These are phyloP conservation scores for Scaeva pyrastri DNA, from an alignment of 2,888 invertebrate species.

Conservation along the genomic window DNA sequence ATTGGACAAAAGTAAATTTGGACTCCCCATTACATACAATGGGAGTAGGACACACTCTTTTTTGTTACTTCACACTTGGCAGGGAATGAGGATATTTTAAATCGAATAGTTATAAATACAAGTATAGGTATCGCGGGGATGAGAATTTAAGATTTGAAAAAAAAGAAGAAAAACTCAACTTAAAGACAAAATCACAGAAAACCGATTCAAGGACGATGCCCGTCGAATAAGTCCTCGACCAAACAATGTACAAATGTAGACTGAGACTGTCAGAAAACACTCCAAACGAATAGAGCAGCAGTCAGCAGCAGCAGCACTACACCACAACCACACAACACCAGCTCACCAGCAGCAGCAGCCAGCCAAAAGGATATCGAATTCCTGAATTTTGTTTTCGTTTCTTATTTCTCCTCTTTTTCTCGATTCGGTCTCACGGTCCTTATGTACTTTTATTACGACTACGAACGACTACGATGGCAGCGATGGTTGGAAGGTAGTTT, in stretches of 20 bases:
- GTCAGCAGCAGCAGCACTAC: background rate
- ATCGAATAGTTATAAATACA: constrained; percentile 33
- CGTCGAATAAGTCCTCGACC: constrained; percentile 50
- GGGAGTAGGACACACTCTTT: background rate
- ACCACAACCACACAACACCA: background rate
- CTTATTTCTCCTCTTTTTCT: constrained; percentile 53
- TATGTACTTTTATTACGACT: constrained; percentile 54
- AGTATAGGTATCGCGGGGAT: constrained; percentile 31
- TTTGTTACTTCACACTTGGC: background rate
- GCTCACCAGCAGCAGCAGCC: constrained; percentile 31
- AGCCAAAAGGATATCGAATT: constrained; percentile 68
- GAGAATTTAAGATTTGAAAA: constrained; percentile 31
- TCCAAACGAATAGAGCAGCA: constrained; percentile 22
- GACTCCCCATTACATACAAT: constrained; percentile 57
- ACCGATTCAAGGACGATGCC: constrained; percentile 70
- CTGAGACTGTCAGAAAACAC: constrained; percentile 51
- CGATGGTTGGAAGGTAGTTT: constrained; percentile 2
- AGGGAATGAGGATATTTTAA: constrained; percentile 1
- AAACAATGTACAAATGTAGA: constrained; percentile 64
- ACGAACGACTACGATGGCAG: background rate
- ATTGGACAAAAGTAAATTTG: constrained; percentile 59
- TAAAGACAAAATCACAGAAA: constrained; percentile 63
- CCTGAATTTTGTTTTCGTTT: constrained; percentile 73
- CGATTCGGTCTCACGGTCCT: constrained; percentile 61
- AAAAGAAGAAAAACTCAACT: constrained; percentile 47